Evolutionary conservation across 2,113 vertebrate species (phyloP), one percentile per base, ranked within the genome.

Genomic region (Patagioenas fasciata): DNA sequence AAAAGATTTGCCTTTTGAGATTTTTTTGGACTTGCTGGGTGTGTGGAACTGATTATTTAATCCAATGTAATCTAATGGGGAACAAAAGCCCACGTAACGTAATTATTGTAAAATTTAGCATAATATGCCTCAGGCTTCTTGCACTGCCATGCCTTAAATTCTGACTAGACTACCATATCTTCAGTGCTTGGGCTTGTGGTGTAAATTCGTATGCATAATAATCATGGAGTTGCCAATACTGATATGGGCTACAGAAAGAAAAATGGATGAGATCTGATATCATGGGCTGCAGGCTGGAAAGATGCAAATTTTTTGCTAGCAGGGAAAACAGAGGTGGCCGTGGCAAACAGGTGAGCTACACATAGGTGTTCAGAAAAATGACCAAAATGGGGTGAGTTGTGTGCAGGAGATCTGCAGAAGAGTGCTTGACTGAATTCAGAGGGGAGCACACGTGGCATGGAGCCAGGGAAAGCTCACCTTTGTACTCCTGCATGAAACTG

Each of bases 381-480:
- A 38, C 44, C 4, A 4, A 25, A 36, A 14, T 29, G 13, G 18
- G 7, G 12, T 60, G 26, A 84, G 48, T 34, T 71, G 17, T 3
- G 7, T n/a, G 44, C 19, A 89, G 72, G 29, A 50, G 31, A 17
- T 53, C 8, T 88, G 50, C 51, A 85, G 62, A 80, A 5, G 2
- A 18, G 48, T 28, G n/a, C 19, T 61, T 69, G 71, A 32, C 74
- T 77, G 70, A 62, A 28, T 32, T 32, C 1, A 0, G 29, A 85
- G 36, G 18, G 47, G 57, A 85, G 17, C 51, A 75, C n/a, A 28
- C 1, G 0, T 72, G 62, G 36, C 83, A 53, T 36, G 15, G 70
- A 65, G 73, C 19, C 81, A 62, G 73, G 78, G 77, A 80, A 85
- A 61, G 58, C 70, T 94, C 91, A 91, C 94, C 89, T 95, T 94